Evolutionary conservation across 2,113 vertebrate genomes (phyloP).

Genomic region (Ophthalmolycus amberensis): DNA sequence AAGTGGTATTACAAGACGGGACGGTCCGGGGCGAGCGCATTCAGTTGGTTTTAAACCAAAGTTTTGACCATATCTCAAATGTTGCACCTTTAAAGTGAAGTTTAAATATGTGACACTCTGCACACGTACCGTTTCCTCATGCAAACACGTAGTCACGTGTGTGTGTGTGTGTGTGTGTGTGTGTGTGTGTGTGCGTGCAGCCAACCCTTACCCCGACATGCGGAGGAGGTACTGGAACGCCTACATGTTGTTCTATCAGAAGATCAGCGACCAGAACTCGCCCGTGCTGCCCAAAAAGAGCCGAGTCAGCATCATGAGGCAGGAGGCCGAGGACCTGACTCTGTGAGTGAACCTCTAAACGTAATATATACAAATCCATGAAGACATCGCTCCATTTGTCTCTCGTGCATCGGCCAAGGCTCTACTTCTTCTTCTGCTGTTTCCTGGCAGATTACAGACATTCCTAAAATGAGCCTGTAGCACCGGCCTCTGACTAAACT

Average conservation of each 20-base stretch:
- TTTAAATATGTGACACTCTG: background rate
- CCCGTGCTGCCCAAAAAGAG: slow-evolving; percentile 98
- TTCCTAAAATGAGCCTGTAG: too few relatives aligned
- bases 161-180: too few relatives aligned
- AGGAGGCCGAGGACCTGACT: slow-evolving; percentile 96
- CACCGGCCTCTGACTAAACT: too few relatives aligned
- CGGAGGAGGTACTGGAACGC: slow-evolving; percentile 98
- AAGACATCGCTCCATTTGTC: too few relatives aligned
- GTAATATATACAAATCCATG: too few relatives aligned
- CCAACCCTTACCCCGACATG: slow-evolving; percentile 96
- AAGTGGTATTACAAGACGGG: too few relatives aligned
- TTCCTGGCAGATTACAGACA: too few relatives aligned
- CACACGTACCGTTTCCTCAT: background rate
- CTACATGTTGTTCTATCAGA: slow-evolving; percentile 99
- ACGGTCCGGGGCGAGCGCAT: too few relatives aligned
- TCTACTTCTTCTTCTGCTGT: too few relatives aligned
- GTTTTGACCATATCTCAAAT: background rate
- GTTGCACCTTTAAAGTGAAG: background rate
- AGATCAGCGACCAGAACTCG: slow-evolving; percentile 96
- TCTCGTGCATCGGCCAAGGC: too few relatives aligned
- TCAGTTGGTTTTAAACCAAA: too few relatives aligned
- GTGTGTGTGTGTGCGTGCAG: slow-evolving; percentile 72
- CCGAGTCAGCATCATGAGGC: slow-evolving; percentile 95
- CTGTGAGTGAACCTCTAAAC: slow-evolving; percentile 85
- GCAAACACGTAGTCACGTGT: background rate